A percentile compares a stretch with the other conserved stretches of the same genome.
Conservation (phyloP, 2,797 vertebrate genomes). For the Lerista edwardsae region DNA sequence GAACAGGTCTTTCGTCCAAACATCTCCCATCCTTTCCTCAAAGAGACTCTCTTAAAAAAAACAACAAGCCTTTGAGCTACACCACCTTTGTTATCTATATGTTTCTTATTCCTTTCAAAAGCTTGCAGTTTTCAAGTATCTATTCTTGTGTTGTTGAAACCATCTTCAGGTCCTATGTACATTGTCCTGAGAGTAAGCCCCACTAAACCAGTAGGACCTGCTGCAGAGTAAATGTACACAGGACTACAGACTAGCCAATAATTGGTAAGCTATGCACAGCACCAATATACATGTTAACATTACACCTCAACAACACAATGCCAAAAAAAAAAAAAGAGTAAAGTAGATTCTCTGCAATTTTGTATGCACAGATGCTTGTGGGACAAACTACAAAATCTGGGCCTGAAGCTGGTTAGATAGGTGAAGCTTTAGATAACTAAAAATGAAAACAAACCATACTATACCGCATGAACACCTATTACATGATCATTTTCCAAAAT, state of each 20-base stretch:
- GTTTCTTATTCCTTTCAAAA: neutral
- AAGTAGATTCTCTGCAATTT: neutral
- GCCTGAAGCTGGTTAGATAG: neutral
- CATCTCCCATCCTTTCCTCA: neutral
- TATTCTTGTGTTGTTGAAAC: neutral
- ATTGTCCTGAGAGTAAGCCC: no score
- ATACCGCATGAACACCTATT: neutral
- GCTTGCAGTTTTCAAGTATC: neutral
- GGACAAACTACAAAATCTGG: neutral
- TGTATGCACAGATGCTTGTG: rapidly evolving
- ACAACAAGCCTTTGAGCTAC: neutral
- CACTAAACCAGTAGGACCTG: no score
- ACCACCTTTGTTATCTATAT: neutral
- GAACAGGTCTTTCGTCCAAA: neutral
- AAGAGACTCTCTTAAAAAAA: neutral
- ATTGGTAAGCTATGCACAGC: neutral
- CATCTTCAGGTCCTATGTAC: no score
- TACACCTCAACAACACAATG: neutral
- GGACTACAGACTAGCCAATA: neutral
- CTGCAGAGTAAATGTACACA: no score
- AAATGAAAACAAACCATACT: neutral
- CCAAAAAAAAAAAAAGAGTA: neutral
- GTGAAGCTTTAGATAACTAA: rapidly evolving
- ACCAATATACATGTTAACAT: neutral
- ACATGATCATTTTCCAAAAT: neutral